Conservation (phyloP, 2,113 vertebrate genomes). For the Vombatus ursinus region DNA sequence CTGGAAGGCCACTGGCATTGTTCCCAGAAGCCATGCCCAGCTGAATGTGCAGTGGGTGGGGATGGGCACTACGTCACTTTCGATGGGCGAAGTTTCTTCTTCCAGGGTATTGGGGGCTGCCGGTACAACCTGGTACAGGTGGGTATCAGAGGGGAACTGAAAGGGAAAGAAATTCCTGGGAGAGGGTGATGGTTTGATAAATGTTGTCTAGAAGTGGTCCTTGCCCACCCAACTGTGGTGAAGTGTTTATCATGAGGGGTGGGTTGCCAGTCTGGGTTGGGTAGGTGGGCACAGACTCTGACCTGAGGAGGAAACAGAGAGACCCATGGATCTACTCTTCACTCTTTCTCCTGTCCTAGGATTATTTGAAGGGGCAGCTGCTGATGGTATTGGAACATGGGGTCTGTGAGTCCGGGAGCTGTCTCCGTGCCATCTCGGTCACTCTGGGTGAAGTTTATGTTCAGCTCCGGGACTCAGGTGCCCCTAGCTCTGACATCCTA, state of each 20-base stretch:
- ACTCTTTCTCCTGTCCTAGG: slow-evolving; percentile 78
- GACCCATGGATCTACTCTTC: background rate
- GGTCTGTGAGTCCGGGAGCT: slow-evolving; percentile 74
- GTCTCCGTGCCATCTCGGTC: slow-evolving; percentile 84
- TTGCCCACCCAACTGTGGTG: background rate
- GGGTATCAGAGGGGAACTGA: background rate
- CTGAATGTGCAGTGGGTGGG: slow-evolving; percentile 87
- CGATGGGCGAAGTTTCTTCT: slow-evolving; percentile 88
- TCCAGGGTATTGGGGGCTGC: slow-evolving; percentile 82
- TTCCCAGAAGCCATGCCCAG: slow-evolving; percentile 85
- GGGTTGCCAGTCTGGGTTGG: background rate
- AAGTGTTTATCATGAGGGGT: background rate
- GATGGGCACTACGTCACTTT: slow-evolving; percentile 90
- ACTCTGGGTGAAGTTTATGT: slow-evolving; percentile 81
- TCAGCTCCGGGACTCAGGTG: slow-evolving; percentile 88
- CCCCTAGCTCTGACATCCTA: rapidly evolving
- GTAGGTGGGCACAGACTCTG: background rate
- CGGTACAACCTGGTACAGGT: slow-evolving; percentile 89
- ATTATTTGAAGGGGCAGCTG: slow-evolving; percentile 88
- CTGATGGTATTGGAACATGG: slow-evolving; percentile 81
- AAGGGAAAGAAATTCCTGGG: background rate
- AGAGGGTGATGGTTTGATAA: background rate
- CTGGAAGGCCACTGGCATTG: slow-evolving; percentile 89
- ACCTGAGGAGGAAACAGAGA: background rate
- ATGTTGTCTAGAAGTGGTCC: background rate